A percentile compares a stretch with the other conserved stretches of the same genome.
Evolutionary conservation across 37 sponge, comb jelly and placozoan genomes (phyloP).

Genomic region (Amphimedon queenslandica): DNA sequence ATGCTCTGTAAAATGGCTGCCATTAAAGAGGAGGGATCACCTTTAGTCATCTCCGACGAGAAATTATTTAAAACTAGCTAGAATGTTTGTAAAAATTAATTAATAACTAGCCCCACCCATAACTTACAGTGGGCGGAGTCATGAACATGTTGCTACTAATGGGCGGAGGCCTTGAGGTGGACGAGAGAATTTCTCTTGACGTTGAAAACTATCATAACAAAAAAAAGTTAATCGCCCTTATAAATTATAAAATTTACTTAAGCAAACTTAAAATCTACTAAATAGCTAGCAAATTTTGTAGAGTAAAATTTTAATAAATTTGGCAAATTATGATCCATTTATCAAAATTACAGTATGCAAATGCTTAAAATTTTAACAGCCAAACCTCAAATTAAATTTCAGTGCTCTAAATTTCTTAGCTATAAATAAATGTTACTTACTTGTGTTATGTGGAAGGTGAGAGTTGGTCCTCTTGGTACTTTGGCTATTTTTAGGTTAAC

Average conservation of each 20-base stretch:
- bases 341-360: too few relatives aligned
- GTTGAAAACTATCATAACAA: slow-evolving; percentile 50
- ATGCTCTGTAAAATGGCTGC: slow-evolving; percentile 78
- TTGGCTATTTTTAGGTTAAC: slow-evolving; percentile 41
- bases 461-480: slow-evolving; percentile 82
- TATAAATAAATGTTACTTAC: slow-evolving; percentile 33
- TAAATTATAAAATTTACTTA: too few relatives aligned
- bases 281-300: too few relatives aligned
- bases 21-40: slow-evolving; percentile 38
- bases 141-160: slow-evolving; percentile 25
- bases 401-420: too few relatives aligned
- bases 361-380: too few relatives aligned
- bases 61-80: slow-evolving; percentile 70
- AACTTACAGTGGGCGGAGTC: slow-evolving; percentile 55
- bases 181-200: slow-evolving; percentile 46
- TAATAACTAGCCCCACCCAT: background rate
- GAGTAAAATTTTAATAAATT: too few relatives aligned
- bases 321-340: too few relatives aligned
- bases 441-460: slow-evolving; percentile 71
- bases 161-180: slow-evolving; percentile 38
- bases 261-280: too few relatives aligned
- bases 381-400: too few relatives aligned
- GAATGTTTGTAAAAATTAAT: background rate
- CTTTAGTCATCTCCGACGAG: background rate
- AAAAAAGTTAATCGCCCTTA: background rate